These are phyloP conservation scores for Nestor notabilis DNA, from an alignment of 2,113 vertebrate genomes.

Conservation along the genomic window DNA sequence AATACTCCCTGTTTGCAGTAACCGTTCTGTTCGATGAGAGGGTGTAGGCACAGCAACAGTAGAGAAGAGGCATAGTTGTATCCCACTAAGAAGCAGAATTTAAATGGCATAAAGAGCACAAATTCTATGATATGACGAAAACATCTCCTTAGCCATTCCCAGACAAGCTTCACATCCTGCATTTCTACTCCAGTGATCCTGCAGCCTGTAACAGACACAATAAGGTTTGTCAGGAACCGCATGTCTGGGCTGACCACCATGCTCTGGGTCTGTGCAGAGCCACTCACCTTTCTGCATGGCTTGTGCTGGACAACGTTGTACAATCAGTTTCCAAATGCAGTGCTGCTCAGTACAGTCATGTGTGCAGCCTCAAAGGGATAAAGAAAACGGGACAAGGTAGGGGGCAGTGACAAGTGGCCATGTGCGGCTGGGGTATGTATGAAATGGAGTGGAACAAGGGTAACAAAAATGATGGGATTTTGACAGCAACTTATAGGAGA, in stretches of 20 bases:
- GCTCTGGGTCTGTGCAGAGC: not conserved
- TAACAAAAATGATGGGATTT: conserved; percentile 70
- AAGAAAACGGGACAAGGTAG: conserved; percentile 54
- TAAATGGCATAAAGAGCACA: not conserved
- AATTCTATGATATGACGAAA: not conserved
- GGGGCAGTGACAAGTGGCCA: conserved; percentile 84
- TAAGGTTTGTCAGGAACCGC: not conserved
- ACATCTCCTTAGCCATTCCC: not conserved
- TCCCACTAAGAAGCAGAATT: not conserved
- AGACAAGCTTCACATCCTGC: not conserved
- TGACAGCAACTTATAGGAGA: conserved; percentile 52
- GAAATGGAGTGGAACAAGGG: conserved; percentile 81
- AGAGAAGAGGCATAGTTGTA: not conserved
- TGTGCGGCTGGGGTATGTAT: conserved; percentile 53
- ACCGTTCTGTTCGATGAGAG: accelerated
- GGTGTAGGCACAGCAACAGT: not conserved
- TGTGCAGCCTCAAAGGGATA: conserved; percentile 61
- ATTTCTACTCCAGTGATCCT: conserved; percentile 49
- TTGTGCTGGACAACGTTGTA: conserved; percentile 33
- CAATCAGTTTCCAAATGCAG: not conserved
- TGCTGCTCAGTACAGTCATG: not conserved
- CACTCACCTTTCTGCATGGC: conserved; percentile 39
- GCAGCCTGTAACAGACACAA: not conserved
- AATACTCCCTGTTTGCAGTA: not conserved
- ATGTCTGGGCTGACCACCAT: conserved; percentile 11